Evolutionary conservation across 2,888 invertebrate species (phyloP).

Genomic region (Ernsta delagoae): DNA sequence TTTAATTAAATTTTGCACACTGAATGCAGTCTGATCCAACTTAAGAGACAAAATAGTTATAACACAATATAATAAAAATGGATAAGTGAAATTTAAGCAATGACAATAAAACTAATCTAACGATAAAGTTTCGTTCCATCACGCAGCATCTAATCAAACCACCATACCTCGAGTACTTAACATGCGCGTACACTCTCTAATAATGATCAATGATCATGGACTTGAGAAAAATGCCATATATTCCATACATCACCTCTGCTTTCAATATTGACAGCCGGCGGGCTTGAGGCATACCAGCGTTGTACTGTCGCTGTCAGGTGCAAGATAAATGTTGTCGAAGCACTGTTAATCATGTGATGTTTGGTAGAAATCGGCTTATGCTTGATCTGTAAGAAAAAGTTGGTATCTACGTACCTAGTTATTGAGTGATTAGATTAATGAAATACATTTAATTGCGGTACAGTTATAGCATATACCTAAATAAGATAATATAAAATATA

Average conservation of each 20-base stretch:
- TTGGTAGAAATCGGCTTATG: too few species aligned
- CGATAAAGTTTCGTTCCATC: too few species aligned
- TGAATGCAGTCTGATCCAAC: too few species aligned
- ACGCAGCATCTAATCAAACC: neutral
- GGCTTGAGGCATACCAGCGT: conserved; percentile 45
- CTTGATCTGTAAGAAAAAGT: neutral
- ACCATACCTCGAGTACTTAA: neutral
- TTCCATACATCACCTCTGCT: conserved; percentile 80
- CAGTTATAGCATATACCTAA: too few species aligned
- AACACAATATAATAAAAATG: too few species aligned
- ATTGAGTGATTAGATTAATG: too few species aligned
- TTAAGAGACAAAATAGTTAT: too few species aligned
- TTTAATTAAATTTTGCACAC: too few species aligned
- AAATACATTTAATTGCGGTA: too few species aligned
- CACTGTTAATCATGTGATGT: conserved; percentile 42
- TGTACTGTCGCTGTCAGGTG: conserved; percentile 43
- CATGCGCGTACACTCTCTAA: conserved; percentile 53
- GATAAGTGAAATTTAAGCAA: too few species aligned
- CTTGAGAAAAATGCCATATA: conserved; percentile 78
- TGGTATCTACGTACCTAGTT: neutral
- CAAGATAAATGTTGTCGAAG: conserved; percentile 22
- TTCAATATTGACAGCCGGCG: conserved; percentile 76
- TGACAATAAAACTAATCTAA: too few species aligned
- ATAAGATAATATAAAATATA: too few species aligned
- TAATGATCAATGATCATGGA: conserved; percentile 77